Base-by-base conservation (phyloP, 2,888 invertebrate species). In the Clistopyga incitator region DNA sequence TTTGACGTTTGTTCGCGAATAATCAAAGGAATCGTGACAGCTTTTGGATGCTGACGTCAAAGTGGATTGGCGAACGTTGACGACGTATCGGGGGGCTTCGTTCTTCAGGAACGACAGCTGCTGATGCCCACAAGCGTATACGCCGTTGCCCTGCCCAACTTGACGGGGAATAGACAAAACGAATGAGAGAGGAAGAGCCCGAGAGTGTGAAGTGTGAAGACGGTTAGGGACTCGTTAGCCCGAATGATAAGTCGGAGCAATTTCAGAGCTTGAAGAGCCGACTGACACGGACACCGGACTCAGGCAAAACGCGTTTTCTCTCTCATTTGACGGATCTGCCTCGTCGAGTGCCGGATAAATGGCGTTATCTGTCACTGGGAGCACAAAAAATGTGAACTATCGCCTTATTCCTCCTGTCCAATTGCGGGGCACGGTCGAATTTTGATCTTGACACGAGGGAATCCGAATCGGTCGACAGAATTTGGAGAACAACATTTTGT, bases 171-270 rank as follows among this genome's bases (percentile, higher is more conserved):
- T 75, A 87, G 82, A 87, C 88, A 54, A 59, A 77, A 61, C 56
- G 70, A 77, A 61, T 47, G 70, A 38, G 64, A 87, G 88, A 87
- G 86, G 38, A n/a, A n/a, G n/a, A n/a, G n/a, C n/a, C n/a, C 10
- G 67, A 80, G 88, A 86, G 89, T 89, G 89, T 87, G 88, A 89
- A 89, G 90, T 87, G 88, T 89, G 90, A 91, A 89, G 91, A 90
- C 88, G 90, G 90, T 90, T 89, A 89, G 89, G 89, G 88, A 90
- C 90, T 92, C 92, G 92, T 92, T 92, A 92, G 91, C 86, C 87
- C 87, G 91, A 90, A 92, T 92, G 92, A 92, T 92, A 92, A 92
- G 92, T 92, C 92, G 90, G 91, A 91, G 90, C 90, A 90, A 90
- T 91, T 92, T 91, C 90, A 91, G 89, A 85, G 82, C 88, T 88